Percentiles rank a stretch among this genome's conserved stretches.
phyloP scores from a whole-genome alignment of 1,140 invertebrate species.

The Diprion similis region DNA sequence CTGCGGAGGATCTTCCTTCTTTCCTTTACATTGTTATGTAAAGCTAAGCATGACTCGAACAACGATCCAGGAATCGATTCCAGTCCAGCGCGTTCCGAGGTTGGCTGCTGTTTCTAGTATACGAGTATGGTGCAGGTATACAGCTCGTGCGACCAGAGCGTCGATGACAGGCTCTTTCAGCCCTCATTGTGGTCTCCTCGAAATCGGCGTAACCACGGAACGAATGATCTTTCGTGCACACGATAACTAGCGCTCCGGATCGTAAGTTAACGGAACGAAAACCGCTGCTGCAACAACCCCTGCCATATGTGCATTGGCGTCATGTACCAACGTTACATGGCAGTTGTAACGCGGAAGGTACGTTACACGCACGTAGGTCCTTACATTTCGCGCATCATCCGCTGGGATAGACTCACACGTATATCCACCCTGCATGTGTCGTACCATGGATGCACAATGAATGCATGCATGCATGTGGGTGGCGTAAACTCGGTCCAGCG shows the following conservation, averaged over 20 bases:
- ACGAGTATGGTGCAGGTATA: background rate
- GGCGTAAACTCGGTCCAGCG: too few relatives aligned
- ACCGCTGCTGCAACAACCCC: too few relatives aligned
- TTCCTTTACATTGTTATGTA: conserved; percentile 8
- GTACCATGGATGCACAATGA: too few relatives aligned
- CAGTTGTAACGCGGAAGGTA: too few relatives aligned
- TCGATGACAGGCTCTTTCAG: background rate
- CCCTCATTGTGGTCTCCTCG: background rate
- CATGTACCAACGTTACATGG: too few relatives aligned
- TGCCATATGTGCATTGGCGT: too few relatives aligned
- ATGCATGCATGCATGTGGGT: too few relatives aligned
- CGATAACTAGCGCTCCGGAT: background rate
- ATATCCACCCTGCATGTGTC: background rate
- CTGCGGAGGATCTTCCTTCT: background rate
- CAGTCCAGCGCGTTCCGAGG: background rate
- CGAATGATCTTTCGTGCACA: background rate
- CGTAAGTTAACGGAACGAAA: too few relatives aligned
- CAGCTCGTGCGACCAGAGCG: background rate
- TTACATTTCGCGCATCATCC: background rate
- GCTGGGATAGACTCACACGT: background rate
- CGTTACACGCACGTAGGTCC: background rate
- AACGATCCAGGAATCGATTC: too few relatives aligned
- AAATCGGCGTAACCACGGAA: background rate
- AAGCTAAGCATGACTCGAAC: background rate
- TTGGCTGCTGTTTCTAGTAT: background rate